A percentile compares a stretch with the other conserved stretches of the same genome.
Evolutionary conservation across 2,113 vertebrate species (phyloP).

Genomic region (Manacus vitellinus): DNA sequence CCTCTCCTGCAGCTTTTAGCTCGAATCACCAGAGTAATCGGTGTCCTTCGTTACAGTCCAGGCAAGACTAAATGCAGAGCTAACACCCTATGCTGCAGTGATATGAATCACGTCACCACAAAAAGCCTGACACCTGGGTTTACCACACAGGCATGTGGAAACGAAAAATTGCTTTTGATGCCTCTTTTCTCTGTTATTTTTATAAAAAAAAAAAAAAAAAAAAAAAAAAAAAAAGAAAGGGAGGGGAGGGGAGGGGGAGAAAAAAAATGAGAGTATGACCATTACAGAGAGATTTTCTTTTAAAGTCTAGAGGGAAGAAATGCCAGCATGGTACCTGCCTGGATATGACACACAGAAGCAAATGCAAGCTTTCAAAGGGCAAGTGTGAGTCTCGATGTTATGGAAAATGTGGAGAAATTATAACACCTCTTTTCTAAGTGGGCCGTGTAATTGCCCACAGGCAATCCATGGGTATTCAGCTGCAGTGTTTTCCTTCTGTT

Average conservation of each 20-base stretch:
- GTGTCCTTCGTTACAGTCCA: constrained; percentile 30
- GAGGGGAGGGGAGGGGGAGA: accelerated
- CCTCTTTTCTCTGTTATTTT: neutral
- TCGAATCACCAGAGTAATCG: constrained; percentile 53
- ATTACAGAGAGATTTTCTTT: neutral
- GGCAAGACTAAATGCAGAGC: constrained; percentile 60
- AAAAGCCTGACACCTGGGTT: constrained; percentile 52
- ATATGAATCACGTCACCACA: constrained; percentile 42
- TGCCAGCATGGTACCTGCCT: neutral
- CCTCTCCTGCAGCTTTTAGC: constrained; percentile 61
- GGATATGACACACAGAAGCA: neutral
- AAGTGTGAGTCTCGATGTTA: neutral
- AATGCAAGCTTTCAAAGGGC: neutral
- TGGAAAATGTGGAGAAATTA: neutral
- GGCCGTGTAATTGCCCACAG: neutral
- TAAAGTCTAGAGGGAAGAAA: neutral
- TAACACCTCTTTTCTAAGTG: neutral
- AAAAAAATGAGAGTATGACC: neutral
- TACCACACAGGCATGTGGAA: neutral
- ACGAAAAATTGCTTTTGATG: constrained; percentile 58
- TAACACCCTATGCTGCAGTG: constrained; percentile 25
- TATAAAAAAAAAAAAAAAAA: neutral
- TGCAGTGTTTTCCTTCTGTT: neutral
- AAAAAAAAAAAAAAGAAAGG: no score
- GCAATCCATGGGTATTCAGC: neutral